A percentile compares a stretch with the other conserved stretches of the same genome.
Conservation (phyloP, 1,140 invertebrate species). For the Bombyx mandarina region DNA sequence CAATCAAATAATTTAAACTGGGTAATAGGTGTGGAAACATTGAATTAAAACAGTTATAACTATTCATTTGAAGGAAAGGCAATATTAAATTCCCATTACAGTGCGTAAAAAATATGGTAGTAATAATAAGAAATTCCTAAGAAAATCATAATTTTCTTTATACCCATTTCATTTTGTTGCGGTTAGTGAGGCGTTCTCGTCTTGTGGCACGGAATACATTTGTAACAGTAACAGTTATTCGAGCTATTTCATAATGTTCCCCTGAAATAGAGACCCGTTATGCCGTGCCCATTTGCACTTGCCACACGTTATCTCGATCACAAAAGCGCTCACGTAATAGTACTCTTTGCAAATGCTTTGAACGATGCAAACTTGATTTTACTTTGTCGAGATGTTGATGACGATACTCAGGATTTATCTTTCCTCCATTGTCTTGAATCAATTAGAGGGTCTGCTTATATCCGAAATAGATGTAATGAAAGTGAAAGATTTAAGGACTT, state of each 20-base stretch:
- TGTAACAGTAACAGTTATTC: slow-evolving; percentile 12
- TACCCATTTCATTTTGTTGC: no score
- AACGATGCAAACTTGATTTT: slow-evolving; percentile 36
- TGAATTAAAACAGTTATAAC: no score
- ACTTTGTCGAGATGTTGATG: slow-evolving; percentile 21
- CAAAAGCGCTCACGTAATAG: slow-evolving; percentile 35
- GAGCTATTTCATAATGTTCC: slow-evolving; percentile 28
- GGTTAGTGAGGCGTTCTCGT: background rate
- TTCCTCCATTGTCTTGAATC: slow-evolving; percentile 29
- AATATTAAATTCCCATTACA: no score
- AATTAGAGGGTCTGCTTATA: background rate
- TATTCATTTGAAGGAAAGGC: no score
- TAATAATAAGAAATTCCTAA: no score
- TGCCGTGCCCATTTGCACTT: slow-evolving; percentile 48
- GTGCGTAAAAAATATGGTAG: no score
- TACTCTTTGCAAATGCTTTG: slow-evolving; percentile 35
- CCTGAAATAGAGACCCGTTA: slow-evolving; percentile 46
- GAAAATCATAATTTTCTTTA: no score
- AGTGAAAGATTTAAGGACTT: slow-evolving; percentile 4
- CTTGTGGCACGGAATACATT: slow-evolving; percentile 1
- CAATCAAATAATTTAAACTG: no score
- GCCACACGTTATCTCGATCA: slow-evolving; percentile 45
- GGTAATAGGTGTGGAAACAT: no score
- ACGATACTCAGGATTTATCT: slow-evolving; percentile 11
- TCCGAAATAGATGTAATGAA: slow-evolving; percentile 5